A percentile compares a stretch with the other conserved stretches of the same genome.
These are phyloP conservation scores for Aplochiton taeniatus DNA, from an alignment of 2,797 vertebrate genomes.

Conservation along the genomic window DNA sequence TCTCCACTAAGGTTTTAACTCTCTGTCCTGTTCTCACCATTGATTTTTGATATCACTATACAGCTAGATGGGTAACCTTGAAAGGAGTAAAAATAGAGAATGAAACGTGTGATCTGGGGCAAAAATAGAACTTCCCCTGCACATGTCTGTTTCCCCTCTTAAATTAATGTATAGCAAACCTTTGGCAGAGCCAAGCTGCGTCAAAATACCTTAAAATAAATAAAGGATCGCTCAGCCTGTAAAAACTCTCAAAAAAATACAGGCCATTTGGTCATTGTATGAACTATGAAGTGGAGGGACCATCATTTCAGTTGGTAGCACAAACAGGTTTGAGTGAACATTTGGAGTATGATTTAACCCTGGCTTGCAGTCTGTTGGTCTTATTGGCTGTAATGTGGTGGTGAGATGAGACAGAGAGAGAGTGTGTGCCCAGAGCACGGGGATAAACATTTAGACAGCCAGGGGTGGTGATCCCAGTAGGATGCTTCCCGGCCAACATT, in stretches of 20 bases:
- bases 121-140: slow-evolving; percentile 30
- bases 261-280: too few species aligned
- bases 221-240: too few species aligned
- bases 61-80: slow-evolving; percentile 54
- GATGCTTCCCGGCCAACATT: too few species aligned
- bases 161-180: slow-evolving; percentile 40
- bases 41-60: slow-evolving; percentile 42
- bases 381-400: slow-evolving; percentile 17
- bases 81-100: slow-evolving; percentile 6
- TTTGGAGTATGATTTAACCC: slow-evolving; percentile 8
- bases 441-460: not conserved
- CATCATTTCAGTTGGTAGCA: not conserved
- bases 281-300: not conserved
- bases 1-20: slow-evolving; percentile 30
- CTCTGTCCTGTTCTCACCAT: slow-evolving; percentile 29
- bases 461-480: not conserved
- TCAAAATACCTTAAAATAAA: not conserved
- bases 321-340: slow-evolving; percentile 12
- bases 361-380: slow-evolving; percentile 7
- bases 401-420: slow-evolving; percentile 21
- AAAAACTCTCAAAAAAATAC: too few species aligned
- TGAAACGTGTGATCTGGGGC: slow-evolving; percentile 5
- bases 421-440: too few species aligned
- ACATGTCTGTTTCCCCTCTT: slow-evolving; percentile 16
- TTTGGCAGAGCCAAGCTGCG: not conserved